Base-by-base conservation (phyloP, 2,888 invertebrate species). In the Platycnemis pennipes region DNA sequence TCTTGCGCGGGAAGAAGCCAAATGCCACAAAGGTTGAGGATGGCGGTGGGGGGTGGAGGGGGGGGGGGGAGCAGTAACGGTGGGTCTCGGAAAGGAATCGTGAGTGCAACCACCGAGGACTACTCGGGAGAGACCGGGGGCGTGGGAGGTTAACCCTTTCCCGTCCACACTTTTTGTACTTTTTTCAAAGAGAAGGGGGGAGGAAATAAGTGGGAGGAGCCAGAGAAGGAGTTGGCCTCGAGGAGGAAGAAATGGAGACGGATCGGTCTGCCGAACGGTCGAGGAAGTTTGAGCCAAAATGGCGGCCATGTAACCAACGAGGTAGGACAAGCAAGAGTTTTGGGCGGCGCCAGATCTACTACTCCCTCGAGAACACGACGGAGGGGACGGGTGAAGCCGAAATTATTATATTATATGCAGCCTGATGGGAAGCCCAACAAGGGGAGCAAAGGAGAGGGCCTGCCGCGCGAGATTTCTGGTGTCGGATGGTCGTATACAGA, bases 61-160 rank as follows among this genome's bases (percentile, higher is more conserved):
- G 77, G 0, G 77, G 31, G n/a, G 11, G 2, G 77, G 19, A 77
- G 45, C 44, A 13, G 26, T n/a, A 44, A 5, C 45, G 26, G n/a
- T 7, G 87, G 46, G 26, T 46, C 87, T 8, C 46, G 26, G 45
- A 13, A 8, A 19, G 46, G 45, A 26, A n/a, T 46, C n/a, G 45
- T 19, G 44, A 46, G 2, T 45, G 46, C 44, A n/a, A 19, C n/a
- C n/a, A 87, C n/a, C 5, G n/a, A 87, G 4, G 45, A 44, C 11
- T 11, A n/a, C 26, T 26, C 45, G n/a, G n/a, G n/a, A n/a, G 87
- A 45, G 26, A 45, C 45, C 87, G 11, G n/a, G 87, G 87, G n/a
- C 44, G 87, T 45, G 87, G 87, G 87, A 87, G 46, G 87, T n/a
- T 87, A 46, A 45, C 46, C 46, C 46, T 87, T 77, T 26, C 63